These are phyloP conservation scores for Nasonia oneida DNA, from an alignment of 2,888 invertebrate genomes.

Conservation along the genomic window DNA sequence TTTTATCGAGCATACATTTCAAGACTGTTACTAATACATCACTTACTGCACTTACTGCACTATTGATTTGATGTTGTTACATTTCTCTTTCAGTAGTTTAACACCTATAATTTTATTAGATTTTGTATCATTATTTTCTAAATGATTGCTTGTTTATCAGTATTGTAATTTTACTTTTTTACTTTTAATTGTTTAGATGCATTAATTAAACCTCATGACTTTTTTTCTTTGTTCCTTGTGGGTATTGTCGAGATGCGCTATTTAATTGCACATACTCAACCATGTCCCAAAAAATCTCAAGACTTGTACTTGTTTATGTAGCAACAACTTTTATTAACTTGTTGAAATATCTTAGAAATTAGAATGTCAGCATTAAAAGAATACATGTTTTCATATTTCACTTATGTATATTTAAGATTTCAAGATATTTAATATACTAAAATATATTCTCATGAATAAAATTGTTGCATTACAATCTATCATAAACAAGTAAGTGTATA, in stretches of 20 bases:
- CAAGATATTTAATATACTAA: conserved; percentile 25
- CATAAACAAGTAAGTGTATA: conserved; percentile 9
- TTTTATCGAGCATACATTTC: too few relatives aligned
- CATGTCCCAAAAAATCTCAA: neutral
- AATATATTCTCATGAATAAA: neutral
- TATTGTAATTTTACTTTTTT: neutral
- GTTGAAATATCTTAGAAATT: neutral
- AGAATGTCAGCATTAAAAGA: neutral
- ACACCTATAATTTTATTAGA: neutral
- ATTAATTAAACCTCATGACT: neutral
- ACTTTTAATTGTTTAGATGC: neutral
- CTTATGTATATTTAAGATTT: conserved; percentile 5
- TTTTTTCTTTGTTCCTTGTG: too few relatives aligned
- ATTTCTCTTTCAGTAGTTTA: neutral
- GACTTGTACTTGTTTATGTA: neutral
- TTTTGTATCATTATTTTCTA: neutral
- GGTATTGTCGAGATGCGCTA: too few relatives aligned
- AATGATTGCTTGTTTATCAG: neutral
- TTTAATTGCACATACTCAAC: too few relatives aligned
- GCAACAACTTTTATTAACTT: neutral
- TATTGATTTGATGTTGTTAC: too few relatives aligned
- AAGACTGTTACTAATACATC: too few relatives aligned
- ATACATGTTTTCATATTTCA: neutral
- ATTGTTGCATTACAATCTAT: neutral
- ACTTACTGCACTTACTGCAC: too few relatives aligned